Base-by-base conservation (phyloP, 2,113 vertebrate genomes). In the Xiphophorus hellerii region DNA sequence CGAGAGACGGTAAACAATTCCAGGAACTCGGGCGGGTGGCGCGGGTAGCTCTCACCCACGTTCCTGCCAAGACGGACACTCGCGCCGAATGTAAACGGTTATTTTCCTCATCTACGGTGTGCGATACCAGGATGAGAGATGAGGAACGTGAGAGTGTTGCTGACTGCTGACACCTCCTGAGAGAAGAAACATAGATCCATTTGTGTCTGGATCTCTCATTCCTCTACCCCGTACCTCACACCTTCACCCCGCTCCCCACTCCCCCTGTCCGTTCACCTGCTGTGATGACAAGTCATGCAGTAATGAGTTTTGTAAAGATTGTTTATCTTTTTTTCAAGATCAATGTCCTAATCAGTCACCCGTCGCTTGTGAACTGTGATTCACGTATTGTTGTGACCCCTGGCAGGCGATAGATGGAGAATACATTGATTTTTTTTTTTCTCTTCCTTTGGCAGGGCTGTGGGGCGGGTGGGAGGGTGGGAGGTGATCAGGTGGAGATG, bases 221-320 rank as follows among this genome's bases (percentile, higher is more conserved):
- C 13, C 64, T 58, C 25, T 17, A 17, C 67, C 61, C 3, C 62
- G 0, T 68, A 7, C 74, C 33, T 5, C 28, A 51, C 28, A 13
- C 62, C 70, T 1, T 51, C 28, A 0, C 25, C 25, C 25, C 33
- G 33, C 30, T 30, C 30, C 5, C 31, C 31, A 31, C 35, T 35
- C 35, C 35, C 35, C 35, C 9, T 2, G 30, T 64, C n/a, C 8
- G 42, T 37, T 42, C 58, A 54, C 66, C 72, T 48, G 70, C 70
- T 76, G 74, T 51, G 61, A 91, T 92, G 93, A 93, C 90, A 88
- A 89, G 90, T 92, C 77, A 83, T 51, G 72, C 86, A 76, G 88
- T 94, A 94, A 95, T 94, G 93, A 94, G 85, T 93, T 94, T 82
- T 85, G 77, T 89, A 94, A 94, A 92, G 94, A 95, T 94, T 94